These are phyloP conservation scores for Melanotaenia duboulayi DNA, from an alignment of 2,113 vertebrate genomes.

Conservation along the genomic window DNA sequence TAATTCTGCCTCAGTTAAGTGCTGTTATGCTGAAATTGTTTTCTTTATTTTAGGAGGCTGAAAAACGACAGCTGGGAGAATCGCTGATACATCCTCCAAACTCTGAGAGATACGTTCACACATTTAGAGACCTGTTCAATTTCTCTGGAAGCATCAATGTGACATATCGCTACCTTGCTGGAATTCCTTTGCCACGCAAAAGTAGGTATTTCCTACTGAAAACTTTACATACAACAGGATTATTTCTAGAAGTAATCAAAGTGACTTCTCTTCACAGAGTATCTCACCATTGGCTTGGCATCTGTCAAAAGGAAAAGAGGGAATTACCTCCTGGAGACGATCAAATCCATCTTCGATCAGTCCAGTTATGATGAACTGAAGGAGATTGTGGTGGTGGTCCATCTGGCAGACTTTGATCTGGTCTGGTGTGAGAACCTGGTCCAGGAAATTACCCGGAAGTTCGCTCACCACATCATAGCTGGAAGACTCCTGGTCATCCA, in stretches of 20 bases:
- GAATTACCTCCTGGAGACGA: slow-evolving; percentile 96
- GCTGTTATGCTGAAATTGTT: neutral
- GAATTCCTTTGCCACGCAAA: slow-evolving; percentile 91
- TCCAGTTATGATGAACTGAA: slow-evolving; percentile 98
- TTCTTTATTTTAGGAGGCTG: slow-evolving; percentile 87
- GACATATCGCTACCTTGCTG: slow-evolving; percentile 94
- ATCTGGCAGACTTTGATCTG: slow-evolving; percentile 94
- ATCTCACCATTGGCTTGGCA: slow-evolving; percentile 94
- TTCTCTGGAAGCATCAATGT: slow-evolving; percentile 96
- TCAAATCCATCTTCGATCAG: slow-evolving; percentile 97
- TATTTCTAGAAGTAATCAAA: neutral
- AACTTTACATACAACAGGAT: neutral
- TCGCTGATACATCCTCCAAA: slow-evolving; percentile 88
- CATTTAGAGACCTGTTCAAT: slow-evolving; percentile 93
- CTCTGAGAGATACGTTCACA: slow-evolving; percentile 90
- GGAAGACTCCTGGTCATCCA: slow-evolving; percentile 95
- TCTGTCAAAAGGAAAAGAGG: slow-evolving; percentile 96
- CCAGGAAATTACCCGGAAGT: slow-evolving; percentile 95
- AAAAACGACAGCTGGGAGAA: slow-evolving; percentile 91
- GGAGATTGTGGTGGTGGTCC: slow-evolving; percentile 95
- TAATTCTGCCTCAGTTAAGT: neutral
- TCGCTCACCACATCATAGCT: slow-evolving; percentile 96
- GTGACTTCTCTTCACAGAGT: slow-evolving; percentile 83
- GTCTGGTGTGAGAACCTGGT: slow-evolving; percentile 92
- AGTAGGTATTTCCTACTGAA: slow-evolving; percentile 81